phyloP scores from a whole-genome alignment of 92 coral and sea anemone genomes.

The Paragorgia papillata region DNA sequence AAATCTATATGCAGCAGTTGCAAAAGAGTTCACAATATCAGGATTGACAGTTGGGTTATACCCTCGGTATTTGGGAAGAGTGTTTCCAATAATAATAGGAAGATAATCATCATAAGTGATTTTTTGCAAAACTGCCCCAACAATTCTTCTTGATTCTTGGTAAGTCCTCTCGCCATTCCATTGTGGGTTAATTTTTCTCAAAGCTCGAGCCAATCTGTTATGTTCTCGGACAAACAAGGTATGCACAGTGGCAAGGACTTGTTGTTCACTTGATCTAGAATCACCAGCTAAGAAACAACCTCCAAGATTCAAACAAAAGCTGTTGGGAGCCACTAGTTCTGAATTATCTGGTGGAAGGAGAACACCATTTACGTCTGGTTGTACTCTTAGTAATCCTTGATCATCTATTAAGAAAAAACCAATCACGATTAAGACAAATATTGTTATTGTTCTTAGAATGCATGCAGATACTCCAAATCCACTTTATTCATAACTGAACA shows the following conservation, averaged over 20 bases:
- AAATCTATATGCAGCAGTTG: conserved; percentile 32
- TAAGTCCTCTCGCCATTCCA: conserved; percentile 23
- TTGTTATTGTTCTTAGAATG: too few species aligned
- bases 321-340: conserved; percentile 12
- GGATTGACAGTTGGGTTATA: conserved; percentile 15
- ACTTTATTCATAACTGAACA: too few species aligned
- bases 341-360: conserved; percentile 1
- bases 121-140: conserved; percentile 19
- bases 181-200: conserved; percentile 4
- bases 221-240: conserved; percentile 29
- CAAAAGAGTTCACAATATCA: conserved; percentile 11
- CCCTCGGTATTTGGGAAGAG: conserved; percentile 6
- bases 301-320: background rate
- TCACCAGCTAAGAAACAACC: conserved; percentile 33
- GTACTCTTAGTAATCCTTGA: background rate
- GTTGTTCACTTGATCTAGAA: conserved; percentile 8
- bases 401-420: background rate
- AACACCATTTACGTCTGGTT: conserved; percentile 3
- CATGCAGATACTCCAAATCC: too few species aligned
- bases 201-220: background rate
- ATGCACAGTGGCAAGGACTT: conserved; percentile 3
- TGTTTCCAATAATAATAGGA: conserved; percentile 26
- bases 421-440: too few species aligned
- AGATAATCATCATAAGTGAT: conserved; percentile 25
- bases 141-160: conserved; percentile 18